Conservation (phyloP, 2,797 vertebrate genomes). For the Amphiprion clarkii region DNA sequence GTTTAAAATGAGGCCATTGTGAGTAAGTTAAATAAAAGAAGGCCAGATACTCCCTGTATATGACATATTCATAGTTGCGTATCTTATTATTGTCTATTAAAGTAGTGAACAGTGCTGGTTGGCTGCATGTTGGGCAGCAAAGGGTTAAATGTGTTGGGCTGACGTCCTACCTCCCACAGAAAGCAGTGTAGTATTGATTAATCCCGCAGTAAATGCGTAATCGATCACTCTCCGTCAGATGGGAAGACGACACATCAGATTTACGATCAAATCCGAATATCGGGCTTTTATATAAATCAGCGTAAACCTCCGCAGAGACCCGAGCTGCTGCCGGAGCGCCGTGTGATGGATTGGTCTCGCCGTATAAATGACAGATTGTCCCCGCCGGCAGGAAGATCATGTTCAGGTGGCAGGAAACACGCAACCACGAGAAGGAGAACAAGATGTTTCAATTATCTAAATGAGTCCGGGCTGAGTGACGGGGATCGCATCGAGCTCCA, state of each 20-base stretch:
- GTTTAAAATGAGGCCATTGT: no score
- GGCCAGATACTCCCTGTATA: no score
- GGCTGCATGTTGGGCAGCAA: background rate
- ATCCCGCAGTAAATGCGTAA: slow-evolving; percentile 36
- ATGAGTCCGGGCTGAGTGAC: slow-evolving; percentile 34
- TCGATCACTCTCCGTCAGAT: slow-evolving; percentile 33
- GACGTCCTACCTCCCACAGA: slow-evolving; percentile 5
- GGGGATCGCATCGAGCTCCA: background rate
- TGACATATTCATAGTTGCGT: no score
- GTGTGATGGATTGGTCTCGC: slow-evolving; percentile 29
- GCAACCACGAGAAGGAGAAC: slow-evolving; percentile 25
- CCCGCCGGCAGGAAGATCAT: slow-evolving; percentile 34
- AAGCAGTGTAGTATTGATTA: slow-evolving; percentile 38
- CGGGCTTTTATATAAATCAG: slow-evolving; percentile 44
- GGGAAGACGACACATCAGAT: slow-evolving; percentile 31
- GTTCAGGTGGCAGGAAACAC: slow-evolving; percentile 40
- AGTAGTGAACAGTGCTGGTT: background rate
- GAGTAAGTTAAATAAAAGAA: no score
- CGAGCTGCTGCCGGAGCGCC: slow-evolving; percentile 19
- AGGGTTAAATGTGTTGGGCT: slow-evolving; percentile 24
- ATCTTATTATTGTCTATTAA: no score
- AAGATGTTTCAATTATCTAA: slow-evolving; percentile 61
- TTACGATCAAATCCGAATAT: slow-evolving; percentile 49
- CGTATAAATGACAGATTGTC: slow-evolving; percentile 49
- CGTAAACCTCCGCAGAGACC: slow-evolving; percentile 5